A percentile compares a stretch with the other conserved stretches of the same genome.
Conservation (phyloP, 2,888 invertebrate genomes). For the Ophion ellenae region DNA sequence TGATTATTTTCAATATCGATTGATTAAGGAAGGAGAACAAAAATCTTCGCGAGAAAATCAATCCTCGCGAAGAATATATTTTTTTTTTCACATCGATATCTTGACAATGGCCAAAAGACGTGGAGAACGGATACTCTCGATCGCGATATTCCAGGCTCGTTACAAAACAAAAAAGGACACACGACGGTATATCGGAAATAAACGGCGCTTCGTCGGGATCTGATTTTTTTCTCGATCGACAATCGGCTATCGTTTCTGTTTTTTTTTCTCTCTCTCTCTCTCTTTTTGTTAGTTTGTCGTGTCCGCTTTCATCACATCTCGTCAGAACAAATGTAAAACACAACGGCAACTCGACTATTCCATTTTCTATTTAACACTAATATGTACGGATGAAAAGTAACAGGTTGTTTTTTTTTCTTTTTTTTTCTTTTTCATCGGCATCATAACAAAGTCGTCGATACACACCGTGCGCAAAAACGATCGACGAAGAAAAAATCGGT, state of each 20-base stretch:
- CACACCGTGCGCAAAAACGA: slow-evolving; percentile 55
- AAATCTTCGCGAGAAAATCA: neutral
- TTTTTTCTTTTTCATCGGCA: slow-evolving; percentile 66
- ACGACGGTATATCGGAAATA: slow-evolving; percentile 40
- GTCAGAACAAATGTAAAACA: slow-evolving; percentile 73
- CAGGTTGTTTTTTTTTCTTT: slow-evolving; percentile 73
- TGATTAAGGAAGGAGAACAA: neutral
- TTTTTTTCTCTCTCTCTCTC: slow-evolving; percentile 24
- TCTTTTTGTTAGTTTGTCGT: slow-evolving; percentile 25
- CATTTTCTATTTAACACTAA: slow-evolving; percentile 78
- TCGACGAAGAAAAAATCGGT: slow-evolving; percentile 45
- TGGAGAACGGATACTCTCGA: slow-evolving; percentile 37
- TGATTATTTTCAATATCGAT: slow-evolving; percentile 49
- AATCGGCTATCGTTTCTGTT: neutral
- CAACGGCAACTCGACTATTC: slow-evolving; percentile 80
- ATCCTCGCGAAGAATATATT: neutral
- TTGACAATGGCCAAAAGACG: slow-evolving; percentile 62
- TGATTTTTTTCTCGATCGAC: slow-evolving; percentile 20
- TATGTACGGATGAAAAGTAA: slow-evolving; percentile 81
- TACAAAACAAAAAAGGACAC: slow-evolving; percentile 54
- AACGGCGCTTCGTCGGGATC: slow-evolving; percentile 34
- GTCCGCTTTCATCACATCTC: slow-evolving; percentile 34
- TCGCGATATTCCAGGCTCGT: slow-evolving; percentile 46
- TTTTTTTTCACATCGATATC: slow-evolving; percentile 13
- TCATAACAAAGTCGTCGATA: slow-evolving; percentile 68